Conservation (phyloP, 2,113 vertebrate species). For the Ptilonorhynchus violaceus region DNA sequence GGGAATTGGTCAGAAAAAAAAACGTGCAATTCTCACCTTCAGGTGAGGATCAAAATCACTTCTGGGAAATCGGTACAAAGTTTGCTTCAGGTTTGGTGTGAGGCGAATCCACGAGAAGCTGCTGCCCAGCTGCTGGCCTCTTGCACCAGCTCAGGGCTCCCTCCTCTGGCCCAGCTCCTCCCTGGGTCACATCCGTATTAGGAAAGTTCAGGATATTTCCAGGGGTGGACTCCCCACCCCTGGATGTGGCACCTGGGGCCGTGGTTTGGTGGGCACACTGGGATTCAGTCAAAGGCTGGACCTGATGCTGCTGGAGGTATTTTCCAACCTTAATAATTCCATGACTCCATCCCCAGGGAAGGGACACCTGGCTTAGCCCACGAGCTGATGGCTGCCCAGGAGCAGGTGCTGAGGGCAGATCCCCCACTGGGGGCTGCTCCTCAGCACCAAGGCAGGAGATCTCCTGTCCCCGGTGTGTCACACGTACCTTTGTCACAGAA, state of each 20-base stretch:
- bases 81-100: fast-evolving
- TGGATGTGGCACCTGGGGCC: neutral
- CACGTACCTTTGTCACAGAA: conserved; percentile 48
- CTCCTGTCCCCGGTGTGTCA: fast-evolving
- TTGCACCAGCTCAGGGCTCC: neutral
- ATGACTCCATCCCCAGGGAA: neutral
- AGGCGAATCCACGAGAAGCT: neutral
- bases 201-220: neutral
- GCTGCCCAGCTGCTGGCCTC: neutral
- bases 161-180: neutral
- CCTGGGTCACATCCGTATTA: neutral
- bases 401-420: neutral
- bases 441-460: fast-evolving
- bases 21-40: fast-evolving
- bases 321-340: neutral
- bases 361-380: neutral
- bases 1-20: no score
- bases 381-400: neutral
- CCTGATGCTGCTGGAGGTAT: neutral
- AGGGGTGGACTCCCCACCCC: neutral
- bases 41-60: neutral
- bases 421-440: neutral
- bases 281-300: neutral
- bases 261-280: neutral
- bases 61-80: neutral